Evolutionary conservation across 2,888 invertebrate species (phyloP).

Genomic region (Loripinus fragilis): DNA sequence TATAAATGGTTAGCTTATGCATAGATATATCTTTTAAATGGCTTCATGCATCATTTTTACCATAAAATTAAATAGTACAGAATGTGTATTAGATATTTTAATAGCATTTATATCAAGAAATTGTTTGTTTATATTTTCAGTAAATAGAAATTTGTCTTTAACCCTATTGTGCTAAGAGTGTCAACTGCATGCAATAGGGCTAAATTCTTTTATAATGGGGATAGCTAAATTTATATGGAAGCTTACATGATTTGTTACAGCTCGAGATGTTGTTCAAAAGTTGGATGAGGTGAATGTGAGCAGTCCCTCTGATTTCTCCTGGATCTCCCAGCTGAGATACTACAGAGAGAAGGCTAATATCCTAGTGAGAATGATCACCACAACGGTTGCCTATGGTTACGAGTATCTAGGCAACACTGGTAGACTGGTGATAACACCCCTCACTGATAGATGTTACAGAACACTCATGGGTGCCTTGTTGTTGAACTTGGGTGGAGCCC

Average conservation of each 20-base stretch:
- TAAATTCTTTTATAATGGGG: too few relatives aligned
- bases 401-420: constrained; percentile 83
- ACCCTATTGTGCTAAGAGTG: too few relatives aligned
- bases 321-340: constrained; percentile 83
- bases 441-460: constrained; percentile 83
- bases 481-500: constrained; percentile 82
- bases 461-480: constrained; percentile 83
- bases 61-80: too few relatives aligned
- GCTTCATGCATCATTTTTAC: too few relatives aligned
- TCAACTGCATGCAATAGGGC: too few relatives aligned
- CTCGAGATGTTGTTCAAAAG: constrained; percentile 82
- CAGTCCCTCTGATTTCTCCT: constrained; percentile 80
- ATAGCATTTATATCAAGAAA: too few relatives aligned
- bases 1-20: too few relatives aligned
- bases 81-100: too few relatives aligned
- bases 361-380: constrained; percentile 82
- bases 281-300: constrained; percentile 69
- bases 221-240: too few relatives aligned
- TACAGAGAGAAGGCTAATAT: constrained; percentile 82
- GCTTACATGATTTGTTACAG: constrained; percentile 72
- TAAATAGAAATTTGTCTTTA: too few relatives aligned
- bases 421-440: constrained; percentile 83
- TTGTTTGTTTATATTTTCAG: too few relatives aligned
- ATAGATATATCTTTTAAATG: too few relatives aligned
- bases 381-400: constrained; percentile 82